Base-by-base conservation (phyloP, 2,797 vertebrate genomes). In the Lepilemur septentrionalis region DNA sequence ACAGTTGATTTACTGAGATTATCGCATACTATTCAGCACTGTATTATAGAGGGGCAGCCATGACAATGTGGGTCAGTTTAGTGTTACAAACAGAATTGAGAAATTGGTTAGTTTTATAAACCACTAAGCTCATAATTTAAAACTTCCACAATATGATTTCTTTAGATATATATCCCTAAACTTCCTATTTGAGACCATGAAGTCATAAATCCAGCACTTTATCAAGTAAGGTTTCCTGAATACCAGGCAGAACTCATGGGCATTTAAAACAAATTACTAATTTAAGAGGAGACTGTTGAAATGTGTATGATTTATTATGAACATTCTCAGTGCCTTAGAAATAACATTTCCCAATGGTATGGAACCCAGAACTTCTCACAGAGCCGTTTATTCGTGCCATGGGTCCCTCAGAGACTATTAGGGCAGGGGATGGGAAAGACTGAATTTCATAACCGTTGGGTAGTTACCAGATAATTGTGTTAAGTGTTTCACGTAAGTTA, bases 221-320 rank as follows among this genome's bases (percentile, higher is more conserved):
- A 96, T 97, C 18, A 86, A 91, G 61, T 79, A 73, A 43, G 78
- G 83, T 92, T 98, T 97, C 92, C 95, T 98, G 95, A 92, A 90
- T 91, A 81, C 96, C 90, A 94, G 50, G n/a, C 4, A 93, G 38
- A 86, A 97, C 93, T 97, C 95, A 89, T 52, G n/a, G 0, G 83
- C 61, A 86, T 96, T 91, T 83, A 95, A 97, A 98, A 96, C 89
- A 86, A 93, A 97, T 96, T 72, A 69, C 50, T 93, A 81, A 91
- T 69, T 93, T 84, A 91, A 83, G 67, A 92, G 84, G 81, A 78
- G 25, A 76, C 82, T 91, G 63, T 85, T 95, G 93, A 97, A 87
- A 61, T 84, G 38, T 92, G 32, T n/a, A 32, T 96, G 48, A 86
- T 96, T 97, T 92, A 87, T 92, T 89, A 63, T 80, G n/a, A 93